phyloP scores from a whole-genome alignment of 2,113 vertebrate species.

The Rutilus rutilus region DNA sequence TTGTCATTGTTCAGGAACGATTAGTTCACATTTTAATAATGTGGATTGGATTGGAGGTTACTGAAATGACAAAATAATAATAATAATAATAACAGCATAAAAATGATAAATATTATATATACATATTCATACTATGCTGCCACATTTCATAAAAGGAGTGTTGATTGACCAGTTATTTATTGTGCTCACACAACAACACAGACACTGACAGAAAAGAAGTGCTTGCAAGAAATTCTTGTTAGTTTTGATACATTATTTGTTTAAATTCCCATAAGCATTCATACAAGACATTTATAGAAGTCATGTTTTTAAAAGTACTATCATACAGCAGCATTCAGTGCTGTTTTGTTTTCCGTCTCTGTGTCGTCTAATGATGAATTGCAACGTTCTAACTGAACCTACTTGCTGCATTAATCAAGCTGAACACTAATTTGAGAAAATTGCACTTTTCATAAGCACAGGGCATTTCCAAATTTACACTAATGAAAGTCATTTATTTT shows the following conservation, averaged over 20 bases:
- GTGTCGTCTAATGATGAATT: conserved; percentile 2
- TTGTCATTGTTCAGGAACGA: neutral
- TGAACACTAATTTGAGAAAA: conserved; percentile 36
- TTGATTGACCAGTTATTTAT: neutral
- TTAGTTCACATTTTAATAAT: neutral
- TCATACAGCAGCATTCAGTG: neutral
- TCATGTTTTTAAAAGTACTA: neutral
- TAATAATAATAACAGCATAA: neutral
- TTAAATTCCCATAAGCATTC: neutral
- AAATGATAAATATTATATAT: neutral
- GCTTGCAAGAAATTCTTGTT: neutral
- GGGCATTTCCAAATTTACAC: neutral
- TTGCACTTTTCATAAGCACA: conserved; percentile 10
- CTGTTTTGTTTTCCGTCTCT: neutral
- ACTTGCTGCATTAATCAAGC: neutral
- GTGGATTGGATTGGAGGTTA: neutral
- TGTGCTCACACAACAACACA: neutral
- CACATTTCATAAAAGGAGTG: neutral
- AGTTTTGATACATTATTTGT: neutral
- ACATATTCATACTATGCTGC: neutral
- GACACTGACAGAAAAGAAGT: neutral
- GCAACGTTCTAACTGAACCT: neutral
- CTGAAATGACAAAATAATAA: neutral
- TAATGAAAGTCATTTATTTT: conserved; percentile 7
- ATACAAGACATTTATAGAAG: neutral